Percentiles rank a stretch among this genome's conserved stretches.
These are phyloP conservation scores for Rhagoletis zephyria DNA, from an alignment of 1,140 invertebrate species.

Conservation along the genomic window DNA sequence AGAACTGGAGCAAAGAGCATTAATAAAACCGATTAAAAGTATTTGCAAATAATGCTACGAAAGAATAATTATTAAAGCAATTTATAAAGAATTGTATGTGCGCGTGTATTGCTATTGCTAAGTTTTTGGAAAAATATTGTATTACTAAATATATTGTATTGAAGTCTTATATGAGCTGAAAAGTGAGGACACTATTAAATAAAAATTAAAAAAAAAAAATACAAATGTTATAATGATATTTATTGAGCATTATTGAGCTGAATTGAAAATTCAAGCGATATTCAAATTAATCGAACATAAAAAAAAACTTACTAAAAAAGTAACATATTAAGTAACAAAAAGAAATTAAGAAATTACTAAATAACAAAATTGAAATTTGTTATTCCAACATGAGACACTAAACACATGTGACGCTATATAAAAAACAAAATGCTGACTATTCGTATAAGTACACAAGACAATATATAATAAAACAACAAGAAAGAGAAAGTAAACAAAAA, in stretches of 20 bases:
- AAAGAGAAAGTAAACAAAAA: background rate
- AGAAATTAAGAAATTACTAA: too few relatives aligned
- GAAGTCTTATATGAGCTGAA: background rate
- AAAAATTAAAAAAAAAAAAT: too few relatives aligned
- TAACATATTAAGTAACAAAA: background rate
- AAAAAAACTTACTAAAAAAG: background rate
- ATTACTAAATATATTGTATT: background rate
- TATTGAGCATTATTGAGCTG: background rate
- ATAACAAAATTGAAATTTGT: background rate
- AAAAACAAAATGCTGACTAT: constrained; percentile 12
- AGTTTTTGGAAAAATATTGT: constrained; percentile 43
- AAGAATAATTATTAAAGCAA: too few relatives aligned
- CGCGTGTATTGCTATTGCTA: constrained; percentile 11
- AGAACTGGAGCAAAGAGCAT: background rate
- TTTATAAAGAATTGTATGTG: background rate
- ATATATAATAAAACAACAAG: background rate
- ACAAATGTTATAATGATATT: background rate
- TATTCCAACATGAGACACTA: constrained; percentile 51
- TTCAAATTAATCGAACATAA: background rate
- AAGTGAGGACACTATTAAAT: background rate
- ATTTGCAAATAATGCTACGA: too few relatives aligned
- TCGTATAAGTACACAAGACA: constrained; percentile 41
- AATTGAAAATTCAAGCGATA: background rate
- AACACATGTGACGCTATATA: background rate
- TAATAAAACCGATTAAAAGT: too few relatives aligned